Evolutionary conservation across 2,888 invertebrate genomes (phyloP).

Genomic region (Lissocephala sabroskyi): DNA sequence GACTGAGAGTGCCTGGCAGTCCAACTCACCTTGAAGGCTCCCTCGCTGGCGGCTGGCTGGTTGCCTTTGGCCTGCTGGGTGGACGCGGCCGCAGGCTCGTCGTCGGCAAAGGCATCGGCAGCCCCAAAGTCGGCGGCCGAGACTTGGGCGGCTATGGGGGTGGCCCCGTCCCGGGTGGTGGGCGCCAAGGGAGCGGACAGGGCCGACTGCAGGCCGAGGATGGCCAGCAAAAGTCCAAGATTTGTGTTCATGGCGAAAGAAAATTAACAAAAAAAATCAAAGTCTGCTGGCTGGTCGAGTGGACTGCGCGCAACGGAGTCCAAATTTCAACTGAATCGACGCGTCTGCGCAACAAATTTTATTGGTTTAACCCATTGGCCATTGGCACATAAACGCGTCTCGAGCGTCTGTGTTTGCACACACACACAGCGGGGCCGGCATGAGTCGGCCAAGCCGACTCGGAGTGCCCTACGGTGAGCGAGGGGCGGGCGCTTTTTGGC

Average conservation of each 20-base stretch:
- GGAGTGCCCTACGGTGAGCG: too few species aligned
- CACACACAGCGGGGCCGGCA: background rate
- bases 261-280: too few species aligned
- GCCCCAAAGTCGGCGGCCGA: conserved; percentile 53
- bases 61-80: background rate
- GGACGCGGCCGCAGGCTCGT: conserved; percentile 24
- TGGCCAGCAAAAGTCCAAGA: too few species aligned
- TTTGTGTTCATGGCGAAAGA: too few species aligned
- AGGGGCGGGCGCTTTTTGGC: too few species aligned
- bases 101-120: conserved; percentile 38
- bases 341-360: conserved; percentile 54
- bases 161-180: conserved; percentile 48
- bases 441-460: background rate
- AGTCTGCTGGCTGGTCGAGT: background rate
- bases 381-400: conserved; percentile 16
- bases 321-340: conserved; percentile 44
- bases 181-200: conserved; percentile 37
- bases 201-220: conserved; percentile 10
- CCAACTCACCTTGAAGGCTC: conserved; percentile 57
- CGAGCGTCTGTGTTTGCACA: background rate
- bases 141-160: conserved; percentile 50
- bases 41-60: conserved; percentile 24
- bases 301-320: conserved; percentile 30
- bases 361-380: conserved; percentile 39
- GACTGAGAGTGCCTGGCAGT: too few species aligned